These are phyloP conservation scores for Parapsyche elsis DNA, from an alignment of 1,140 invertebrate species.

Conservation along the genomic window DNA sequence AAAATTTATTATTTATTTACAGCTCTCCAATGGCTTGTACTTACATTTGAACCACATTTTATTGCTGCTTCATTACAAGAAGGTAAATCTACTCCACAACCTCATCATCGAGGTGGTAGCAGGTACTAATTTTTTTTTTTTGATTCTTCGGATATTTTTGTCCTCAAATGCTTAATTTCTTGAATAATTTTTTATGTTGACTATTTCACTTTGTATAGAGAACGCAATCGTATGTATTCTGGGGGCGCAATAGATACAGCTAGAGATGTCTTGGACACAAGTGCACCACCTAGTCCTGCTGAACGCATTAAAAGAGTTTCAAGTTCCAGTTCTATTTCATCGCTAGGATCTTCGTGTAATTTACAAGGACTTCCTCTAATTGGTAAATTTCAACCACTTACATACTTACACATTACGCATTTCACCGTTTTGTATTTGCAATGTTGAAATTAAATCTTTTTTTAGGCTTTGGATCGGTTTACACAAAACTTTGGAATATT, in stretches of 20 bases:
- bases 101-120: constrained; percentile 47
- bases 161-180: neutral
- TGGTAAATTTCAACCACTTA: constrained; percentile 49
- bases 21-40: constrained; percentile 91
- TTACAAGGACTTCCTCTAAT: constrained; percentile 58
- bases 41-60: constrained; percentile 92
- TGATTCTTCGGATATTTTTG: neutral
- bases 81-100: constrained; percentile 57
- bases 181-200: neutral
- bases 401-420: neutral
- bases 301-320: constrained; percentile 59
- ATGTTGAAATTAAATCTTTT: neutral
- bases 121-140: constrained; percentile 36
- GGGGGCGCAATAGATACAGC: constrained; percentile 50
- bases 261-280: constrained; percentile 49
- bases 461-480: constrained; percentile 76
- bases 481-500: constrained; percentile 87
- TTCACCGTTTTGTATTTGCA: neutral
- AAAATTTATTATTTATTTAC: constrained; percentile 44
- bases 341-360: constrained; percentile 55
- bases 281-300: constrained; percentile 44
- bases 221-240: constrained; percentile 51
- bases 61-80: constrained; percentile 82
- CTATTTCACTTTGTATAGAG: constrained; percentile 9
- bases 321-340: constrained; percentile 62